These are phyloP conservation scores for Cladorhizidae sp. DNA, from an alignment of 37 sponge, comb jelly and placozoan species.

Conservation along the genomic window DNA sequence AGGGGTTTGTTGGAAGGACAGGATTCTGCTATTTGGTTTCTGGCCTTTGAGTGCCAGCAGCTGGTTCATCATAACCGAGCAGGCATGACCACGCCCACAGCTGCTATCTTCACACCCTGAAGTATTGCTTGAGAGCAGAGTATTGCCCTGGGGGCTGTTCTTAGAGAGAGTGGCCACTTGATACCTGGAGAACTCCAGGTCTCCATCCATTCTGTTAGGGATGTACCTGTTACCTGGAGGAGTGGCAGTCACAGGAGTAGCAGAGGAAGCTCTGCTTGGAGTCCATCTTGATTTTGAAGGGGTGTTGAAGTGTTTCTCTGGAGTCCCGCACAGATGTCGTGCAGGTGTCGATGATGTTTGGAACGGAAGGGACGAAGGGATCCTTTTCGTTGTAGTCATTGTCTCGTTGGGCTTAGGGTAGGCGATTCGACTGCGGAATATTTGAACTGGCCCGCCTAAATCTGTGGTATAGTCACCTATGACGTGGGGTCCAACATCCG, in stretches of 20 bases:
- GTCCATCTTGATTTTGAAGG: not conserved
- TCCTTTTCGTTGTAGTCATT: not conserved
- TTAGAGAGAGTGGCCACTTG: not conserved
- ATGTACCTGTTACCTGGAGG: conserved; percentile 69
- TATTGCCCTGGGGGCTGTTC: conserved; percentile 4
- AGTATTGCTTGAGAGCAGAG: not conserved
- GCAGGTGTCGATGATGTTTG: not conserved
- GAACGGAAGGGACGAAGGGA: not conserved
- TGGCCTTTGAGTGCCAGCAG: conserved; percentile 29
- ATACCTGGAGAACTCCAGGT: conserved; percentile 49
- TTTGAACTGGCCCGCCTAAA: too few species aligned
- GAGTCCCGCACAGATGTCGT: not conserved
- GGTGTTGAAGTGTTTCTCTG: not conserved
- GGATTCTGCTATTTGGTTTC: conserved; percentile 26
- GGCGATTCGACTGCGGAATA: too few species aligned
- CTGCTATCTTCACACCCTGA: not conserved
- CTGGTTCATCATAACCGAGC: not conserved
- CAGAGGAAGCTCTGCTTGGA: not conserved
- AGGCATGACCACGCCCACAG: too few species aligned
- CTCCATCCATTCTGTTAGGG: conserved; percentile 55
- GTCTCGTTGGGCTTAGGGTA: too few species aligned
- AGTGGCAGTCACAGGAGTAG: not conserved
- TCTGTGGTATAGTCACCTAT: too few species aligned
- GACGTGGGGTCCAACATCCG: too few species aligned
- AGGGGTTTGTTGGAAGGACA: conserved; percentile 29